These are phyloP conservation scores for Enoplosus armatus DNA, from an alignment of 2,797 vertebrate genomes.

Conservation along the genomic window DNA sequence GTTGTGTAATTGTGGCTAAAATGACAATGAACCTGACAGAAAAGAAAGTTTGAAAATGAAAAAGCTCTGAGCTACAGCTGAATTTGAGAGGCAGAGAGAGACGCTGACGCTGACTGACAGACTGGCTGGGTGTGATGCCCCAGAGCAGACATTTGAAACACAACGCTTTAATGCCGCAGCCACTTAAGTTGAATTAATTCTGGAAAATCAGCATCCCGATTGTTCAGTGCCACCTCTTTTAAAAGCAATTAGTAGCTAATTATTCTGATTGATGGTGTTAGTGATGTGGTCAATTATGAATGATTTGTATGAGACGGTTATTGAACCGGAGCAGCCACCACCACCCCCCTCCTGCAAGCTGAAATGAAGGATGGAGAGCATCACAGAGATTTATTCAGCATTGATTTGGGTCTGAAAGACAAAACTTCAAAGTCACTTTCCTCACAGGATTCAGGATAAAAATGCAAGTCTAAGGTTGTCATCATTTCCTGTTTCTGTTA, in stretches of 20 bases:
- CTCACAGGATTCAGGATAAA: not conserved
- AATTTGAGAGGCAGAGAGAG: too few relatives aligned
- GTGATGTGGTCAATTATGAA: constrained; percentile 1
- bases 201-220: not conserved
- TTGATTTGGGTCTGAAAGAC: not conserved
- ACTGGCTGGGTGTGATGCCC: not conserved
- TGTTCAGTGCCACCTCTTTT: not conserved
- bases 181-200: constrained; percentile 8
- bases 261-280: constrained; percentile 10
- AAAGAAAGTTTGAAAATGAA: not conserved
- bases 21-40: not conserved
- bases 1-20: not conserved
- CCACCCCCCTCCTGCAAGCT: not conserved
- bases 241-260: constrained; percentile 14
- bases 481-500: not conserved
- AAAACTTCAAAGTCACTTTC: not conserved
- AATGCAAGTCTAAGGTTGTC: not conserved
- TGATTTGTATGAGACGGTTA: not conserved
- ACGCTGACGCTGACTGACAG: not conserved
- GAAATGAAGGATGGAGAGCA: not conserved
- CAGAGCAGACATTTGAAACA: not conserved
- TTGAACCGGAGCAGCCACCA: not conserved
- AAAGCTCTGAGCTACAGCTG: too few relatives aligned
- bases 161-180: not conserved
- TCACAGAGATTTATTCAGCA: not conserved